These are phyloP conservation scores for Periphyllus acericola DNA, from an alignment of 2,888 invertebrate species.

Conservation along the genomic window DNA sequence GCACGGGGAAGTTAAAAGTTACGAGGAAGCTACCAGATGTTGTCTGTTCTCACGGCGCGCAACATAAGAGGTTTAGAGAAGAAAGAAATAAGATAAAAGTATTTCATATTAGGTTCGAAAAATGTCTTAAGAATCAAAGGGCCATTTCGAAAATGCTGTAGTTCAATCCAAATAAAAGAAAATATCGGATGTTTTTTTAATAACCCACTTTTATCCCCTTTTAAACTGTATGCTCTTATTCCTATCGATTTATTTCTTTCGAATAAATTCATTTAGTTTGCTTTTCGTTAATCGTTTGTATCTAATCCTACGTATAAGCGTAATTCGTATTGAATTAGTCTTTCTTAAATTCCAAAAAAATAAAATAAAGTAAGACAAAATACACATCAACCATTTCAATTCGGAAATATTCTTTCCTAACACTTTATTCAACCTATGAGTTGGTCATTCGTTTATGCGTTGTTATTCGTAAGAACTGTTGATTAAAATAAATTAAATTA, in stretches of 20 bases:
- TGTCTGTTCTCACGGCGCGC: constrained; percentile 25
- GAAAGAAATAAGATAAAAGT: constrained; percentile 36
- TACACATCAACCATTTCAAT: too few relatives aligned
- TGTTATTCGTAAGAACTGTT: too few relatives aligned
- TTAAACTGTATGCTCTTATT: not conserved
- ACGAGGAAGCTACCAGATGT: constrained; percentile 53
- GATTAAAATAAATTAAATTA: too few relatives aligned
- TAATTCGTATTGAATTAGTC: not conserved
- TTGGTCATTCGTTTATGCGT: too few relatives aligned
- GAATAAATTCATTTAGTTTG: not conserved
- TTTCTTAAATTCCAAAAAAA: too few relatives aligned
- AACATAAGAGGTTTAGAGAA: constrained; percentile 33
- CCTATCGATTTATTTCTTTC: not conserved
- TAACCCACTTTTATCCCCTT: not conserved
- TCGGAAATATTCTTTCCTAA: too few relatives aligned
- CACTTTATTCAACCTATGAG: too few relatives aligned
- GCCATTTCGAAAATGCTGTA: not conserved
- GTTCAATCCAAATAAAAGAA: not conserved
- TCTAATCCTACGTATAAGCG: not conserved
- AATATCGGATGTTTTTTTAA: not conserved
- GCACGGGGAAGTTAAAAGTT: constrained; percentile 53
- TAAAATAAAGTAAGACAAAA: too few relatives aligned
- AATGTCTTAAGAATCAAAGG: constrained; percentile 22
- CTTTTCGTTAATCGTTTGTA: not conserved
- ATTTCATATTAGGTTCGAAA: not conserved